These are phyloP conservation scores for Parasteatoda tepidariorum DNA, from an alignment of 1,140 invertebrate genomes.

Conservation along the genomic window DNA sequence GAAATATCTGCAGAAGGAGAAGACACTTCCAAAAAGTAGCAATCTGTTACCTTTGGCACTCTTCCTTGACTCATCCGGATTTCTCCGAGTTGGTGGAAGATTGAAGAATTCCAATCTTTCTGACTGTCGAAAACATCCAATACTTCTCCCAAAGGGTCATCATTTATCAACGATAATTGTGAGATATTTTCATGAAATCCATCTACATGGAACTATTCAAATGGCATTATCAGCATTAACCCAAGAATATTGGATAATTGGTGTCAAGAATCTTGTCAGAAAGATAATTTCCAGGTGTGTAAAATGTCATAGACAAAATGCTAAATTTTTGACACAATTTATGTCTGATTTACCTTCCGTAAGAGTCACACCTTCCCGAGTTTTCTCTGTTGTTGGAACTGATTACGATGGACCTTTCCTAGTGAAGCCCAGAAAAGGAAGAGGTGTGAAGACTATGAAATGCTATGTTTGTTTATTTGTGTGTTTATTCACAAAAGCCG, in stretches of 20 bases:
- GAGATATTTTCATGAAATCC: neutral
- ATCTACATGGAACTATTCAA: neutral
- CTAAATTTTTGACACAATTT: neutral
- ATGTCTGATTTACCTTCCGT: slow-evolving; percentile 4
- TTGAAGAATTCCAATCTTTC: too few species aligned
- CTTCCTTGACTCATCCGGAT: too few species aligned
- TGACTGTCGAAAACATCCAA: slow-evolving; percentile 5
- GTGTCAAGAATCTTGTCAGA: neutral
- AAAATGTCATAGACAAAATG: slow-evolving; percentile 3
- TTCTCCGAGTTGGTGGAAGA: too few species aligned
- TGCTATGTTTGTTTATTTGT: too few species aligned
- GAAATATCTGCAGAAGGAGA: too few species aligned
- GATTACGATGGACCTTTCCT: slow-evolving; percentile 32
- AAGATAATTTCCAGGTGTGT: slow-evolving; percentile 25
- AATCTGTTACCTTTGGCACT: too few species aligned
- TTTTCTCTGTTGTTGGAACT: slow-evolving; percentile 1
- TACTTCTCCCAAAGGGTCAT: slow-evolving; percentile 18
- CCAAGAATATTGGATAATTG: slow-evolving; percentile 17
- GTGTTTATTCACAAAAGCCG: slow-evolving; percentile 2
- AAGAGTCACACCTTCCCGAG: neutral
- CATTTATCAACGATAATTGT: slow-evolving; percentile 6
- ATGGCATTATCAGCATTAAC: too few species aligned
- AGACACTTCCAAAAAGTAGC: too few species aligned
- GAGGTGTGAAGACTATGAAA: too few species aligned
- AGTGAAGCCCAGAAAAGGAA: too few species aligned